A percentile compares a stretch with the other conserved stretches of the same genome.
Evolutionary conservation across 1,140 invertebrate genomes (phyloP).

Genomic region (Paraescarpia echinospica): DNA sequence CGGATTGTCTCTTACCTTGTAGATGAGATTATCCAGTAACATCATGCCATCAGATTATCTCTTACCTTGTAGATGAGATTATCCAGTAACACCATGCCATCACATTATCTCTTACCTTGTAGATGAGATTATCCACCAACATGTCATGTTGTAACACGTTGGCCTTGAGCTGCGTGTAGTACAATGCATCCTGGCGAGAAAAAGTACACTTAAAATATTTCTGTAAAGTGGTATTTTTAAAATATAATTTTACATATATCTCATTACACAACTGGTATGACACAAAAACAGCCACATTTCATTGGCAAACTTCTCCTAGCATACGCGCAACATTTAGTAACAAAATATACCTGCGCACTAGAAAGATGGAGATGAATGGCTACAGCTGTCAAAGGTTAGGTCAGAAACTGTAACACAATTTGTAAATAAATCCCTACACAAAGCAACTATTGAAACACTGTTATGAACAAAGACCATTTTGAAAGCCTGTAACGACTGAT

Average conservation of each 20-base stretch:
- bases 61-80: slow-evolving; percentile 51
- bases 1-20: slow-evolving; percentile 68
- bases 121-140: slow-evolving; percentile 89
- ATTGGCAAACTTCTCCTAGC: background rate
- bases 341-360: too few relatives aligned
- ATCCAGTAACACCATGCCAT: background rate
- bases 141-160: slow-evolving; percentile 86
- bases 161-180: slow-evolving; percentile 81
- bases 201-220: background rate
- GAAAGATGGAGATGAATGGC: too few relatives aligned
- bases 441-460: too few relatives aligned
- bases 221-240: too few relatives aligned
- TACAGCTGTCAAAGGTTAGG: too few relatives aligned
- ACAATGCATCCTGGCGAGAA: slow-evolving; percentile 70
- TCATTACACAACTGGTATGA: too few relatives aligned
- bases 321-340: too few relatives aligned
- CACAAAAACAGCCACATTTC: background rate
- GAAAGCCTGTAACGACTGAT: too few relatives aligned
- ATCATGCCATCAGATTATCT: background rate
- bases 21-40: slow-evolving; percentile 81
- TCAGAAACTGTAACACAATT: too few relatives aligned
- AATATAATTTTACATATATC: too few relatives aligned
- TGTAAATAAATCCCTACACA: too few relatives aligned
- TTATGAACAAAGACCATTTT: too few relatives aligned
- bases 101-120: slow-evolving; percentile 68